A percentile compares a stretch with the other conserved stretches of the same genome.
These are phyloP conservation scores for Drosophila nebulosa DNA, from an alignment of 1,140 invertebrate species.

Conservation along the genomic window DNA sequence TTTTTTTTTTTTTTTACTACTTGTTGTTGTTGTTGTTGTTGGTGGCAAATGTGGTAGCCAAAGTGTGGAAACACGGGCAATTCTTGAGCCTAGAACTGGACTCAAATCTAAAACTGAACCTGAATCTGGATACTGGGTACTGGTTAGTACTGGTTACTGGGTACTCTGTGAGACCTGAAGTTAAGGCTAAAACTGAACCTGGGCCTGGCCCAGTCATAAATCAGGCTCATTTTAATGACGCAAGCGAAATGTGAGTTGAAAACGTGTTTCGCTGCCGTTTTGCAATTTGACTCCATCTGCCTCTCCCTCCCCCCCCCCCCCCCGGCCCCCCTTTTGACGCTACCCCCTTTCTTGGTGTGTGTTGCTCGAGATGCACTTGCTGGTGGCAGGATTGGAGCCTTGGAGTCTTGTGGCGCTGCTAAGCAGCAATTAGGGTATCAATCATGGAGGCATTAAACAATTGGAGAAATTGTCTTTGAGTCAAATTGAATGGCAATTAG, in stretches of 20 bases:
- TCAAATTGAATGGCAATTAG: conserved; percentile 71
- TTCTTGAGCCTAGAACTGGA: conserved; percentile 11
- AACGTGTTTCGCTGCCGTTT: conserved; percentile 64
- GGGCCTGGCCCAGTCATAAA: conserved; percentile 49
- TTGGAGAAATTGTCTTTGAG: conserved; percentile 72
- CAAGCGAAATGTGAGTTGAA: conserved; percentile 70
- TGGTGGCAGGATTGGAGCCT: not conserved
- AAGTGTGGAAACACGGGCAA: conserved; percentile 75
- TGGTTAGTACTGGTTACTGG: too few relatives aligned
- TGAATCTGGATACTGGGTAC: not conserved
- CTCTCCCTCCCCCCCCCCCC: not conserved
- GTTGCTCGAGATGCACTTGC: conserved; percentile 32
- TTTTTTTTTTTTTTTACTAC: conserved; percentile 1
- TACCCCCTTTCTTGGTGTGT: not conserved
- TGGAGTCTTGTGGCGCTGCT: conserved; percentile 25
- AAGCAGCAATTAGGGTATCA: conserved; percentile 69
- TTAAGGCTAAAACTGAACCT: conserved; percentile 17
- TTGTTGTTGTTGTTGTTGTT: not conserved
- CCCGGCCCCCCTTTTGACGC: not conserved
- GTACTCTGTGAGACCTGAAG: not conserved
- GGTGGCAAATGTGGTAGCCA: conserved; percentile 48
- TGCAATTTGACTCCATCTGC: conserved; percentile 52
- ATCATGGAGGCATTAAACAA: conserved; percentile 75
- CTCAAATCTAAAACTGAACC: conserved; percentile 1
- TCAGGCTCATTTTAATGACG: conserved; percentile 79